phyloP scores from a whole-genome alignment of 2,797 vertebrate species.

The Antennarius maculatus region DNA sequence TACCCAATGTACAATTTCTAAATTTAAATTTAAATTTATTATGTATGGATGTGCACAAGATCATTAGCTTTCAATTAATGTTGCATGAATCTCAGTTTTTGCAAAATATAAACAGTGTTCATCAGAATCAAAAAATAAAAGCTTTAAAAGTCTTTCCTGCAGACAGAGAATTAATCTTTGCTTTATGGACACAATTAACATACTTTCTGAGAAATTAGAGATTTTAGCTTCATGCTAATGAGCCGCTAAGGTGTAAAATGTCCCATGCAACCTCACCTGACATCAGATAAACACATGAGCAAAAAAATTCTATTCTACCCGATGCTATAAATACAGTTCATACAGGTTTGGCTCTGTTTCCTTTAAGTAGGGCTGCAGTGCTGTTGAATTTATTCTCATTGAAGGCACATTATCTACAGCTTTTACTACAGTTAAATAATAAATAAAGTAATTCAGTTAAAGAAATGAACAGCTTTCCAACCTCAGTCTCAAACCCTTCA shows the following conservation, averaged over 20 bases:
- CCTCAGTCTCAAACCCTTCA: slow-evolving; percentile 95
- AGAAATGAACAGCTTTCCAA: slow-evolving; percentile 50
- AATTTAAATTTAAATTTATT: too few relatives aligned
- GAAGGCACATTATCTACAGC: too few relatives aligned
- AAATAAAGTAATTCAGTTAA: neutral
- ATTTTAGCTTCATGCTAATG: too few relatives aligned
- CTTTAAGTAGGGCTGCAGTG: neutral
- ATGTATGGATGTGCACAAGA: neutral
- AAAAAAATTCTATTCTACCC: neutral
- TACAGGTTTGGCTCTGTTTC: too few relatives aligned
- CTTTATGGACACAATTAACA: too few relatives aligned
- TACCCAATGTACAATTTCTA: too few relatives aligned
- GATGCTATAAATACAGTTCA: neutral
- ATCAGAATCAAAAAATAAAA: neutral
- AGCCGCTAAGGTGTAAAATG: too few relatives aligned
- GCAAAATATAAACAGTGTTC: neutral
- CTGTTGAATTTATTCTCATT: neutral
- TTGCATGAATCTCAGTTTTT: neutral
- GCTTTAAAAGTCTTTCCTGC: too few relatives aligned
- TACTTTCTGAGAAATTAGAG: too few relatives aligned
- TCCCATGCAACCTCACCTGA: neutral
- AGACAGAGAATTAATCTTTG: too few relatives aligned
- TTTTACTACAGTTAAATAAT: too few relatives aligned
- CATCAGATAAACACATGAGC: slow-evolving; percentile 2
- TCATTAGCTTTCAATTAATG: neutral